Base-by-base conservation (phyloP, 2,797 vertebrate species). In the Columba guinea region DNA sequence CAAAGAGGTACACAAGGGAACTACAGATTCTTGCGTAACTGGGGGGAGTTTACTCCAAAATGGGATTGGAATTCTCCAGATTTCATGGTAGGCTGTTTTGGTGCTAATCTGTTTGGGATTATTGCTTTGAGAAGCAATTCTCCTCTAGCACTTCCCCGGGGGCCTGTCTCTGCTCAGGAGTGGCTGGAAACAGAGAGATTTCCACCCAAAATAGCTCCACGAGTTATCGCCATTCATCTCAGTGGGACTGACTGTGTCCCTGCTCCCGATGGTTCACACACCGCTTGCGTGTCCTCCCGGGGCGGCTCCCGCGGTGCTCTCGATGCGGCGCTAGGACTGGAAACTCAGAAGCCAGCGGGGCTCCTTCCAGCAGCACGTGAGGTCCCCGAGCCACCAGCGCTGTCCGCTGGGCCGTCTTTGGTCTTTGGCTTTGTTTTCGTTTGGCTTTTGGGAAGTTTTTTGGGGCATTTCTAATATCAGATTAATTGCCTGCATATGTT, bases 1-100 rank as follows among this genome's bases (percentile, higher is more conserved):
- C 96, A 84, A 85, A 96, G 97, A 86, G 58, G 83, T 59, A 79
- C 85, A 52, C 95, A 7, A 77, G 49, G 63, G 95, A 94, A 73
- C 85, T 93, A 71, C 48, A 58, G 88, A 64, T 89, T 69, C 90
- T 87, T 8, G 51, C 30, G 70, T 59, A 52, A 94, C 94, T 1
- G 28, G 55, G 52, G 76, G 68, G 55, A 75, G 90, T 93, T 94
- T 90, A 90, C 89, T 96, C 83, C 90, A 90, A 95, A 86, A 87
- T 49, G 89, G 49, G 76, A 77, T 89, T 89, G 93, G 84, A 78
- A 78, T 94, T 70, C 77, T 77, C 78, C 32, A 48, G 86, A 22
- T 87, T 88, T 85, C 39, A 3, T 10, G 12, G 58, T 6, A 13
- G 73, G 58, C 26, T 69, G 26, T 80, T 67, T 13, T 16, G 71